Conservation (phyloP, 1,140 invertebrate genomes). For the Rhizoglyphus robini region DNA sequence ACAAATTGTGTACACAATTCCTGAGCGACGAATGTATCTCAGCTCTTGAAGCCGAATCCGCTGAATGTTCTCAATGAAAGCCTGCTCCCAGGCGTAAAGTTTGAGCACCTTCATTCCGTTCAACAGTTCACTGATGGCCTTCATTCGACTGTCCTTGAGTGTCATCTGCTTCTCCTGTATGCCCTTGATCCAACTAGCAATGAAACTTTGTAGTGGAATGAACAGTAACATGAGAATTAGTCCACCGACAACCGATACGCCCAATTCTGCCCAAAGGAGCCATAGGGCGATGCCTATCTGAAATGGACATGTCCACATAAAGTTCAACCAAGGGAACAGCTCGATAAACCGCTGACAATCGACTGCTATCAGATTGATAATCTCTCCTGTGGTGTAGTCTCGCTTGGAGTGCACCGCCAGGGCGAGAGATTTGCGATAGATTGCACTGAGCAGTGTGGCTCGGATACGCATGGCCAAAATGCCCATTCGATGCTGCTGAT, state of each 20-base stretch:
- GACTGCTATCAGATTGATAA: slow-evolving; percentile 26
- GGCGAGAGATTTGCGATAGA: slow-evolving; percentile 27
- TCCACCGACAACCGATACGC: slow-evolving; percentile 73
- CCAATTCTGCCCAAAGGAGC: too few relatives aligned
- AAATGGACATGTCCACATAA: slow-evolving; percentile 27
- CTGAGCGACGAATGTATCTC: slow-evolving; percentile 13
- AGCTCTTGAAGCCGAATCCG: slow-evolving; percentile 25
- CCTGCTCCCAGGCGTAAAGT: too few relatives aligned
- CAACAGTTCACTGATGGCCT: slow-evolving; percentile 33
- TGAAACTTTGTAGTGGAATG: slow-evolving; percentile 37
- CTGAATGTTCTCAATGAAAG: too few relatives aligned
- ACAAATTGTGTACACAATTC: slow-evolving; percentile 21
- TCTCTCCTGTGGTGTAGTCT: slow-evolving; percentile 26
- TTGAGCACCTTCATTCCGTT: too few relatives aligned
- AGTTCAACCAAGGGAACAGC: slow-evolving; percentile 21
- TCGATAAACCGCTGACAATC: slow-evolving; percentile 22
- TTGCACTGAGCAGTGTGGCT: slow-evolving; percentile 27
- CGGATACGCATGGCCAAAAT: slow-evolving; percentile 24
- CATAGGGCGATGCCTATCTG: slow-evolving; percentile 31
- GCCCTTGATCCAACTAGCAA: slow-evolving; percentile 34
- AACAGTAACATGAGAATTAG: slow-evolving; percentile 82
- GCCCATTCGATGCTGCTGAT: slow-evolving; percentile 6
- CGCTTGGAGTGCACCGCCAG: slow-evolving; percentile 34
- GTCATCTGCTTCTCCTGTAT: too few relatives aligned
- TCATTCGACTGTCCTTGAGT: slow-evolving; percentile 32